These are phyloP conservation scores for Gallinago stenura DNA, from an alignment of 2,797 vertebrate species.

Conservation along the genomic window DNA sequence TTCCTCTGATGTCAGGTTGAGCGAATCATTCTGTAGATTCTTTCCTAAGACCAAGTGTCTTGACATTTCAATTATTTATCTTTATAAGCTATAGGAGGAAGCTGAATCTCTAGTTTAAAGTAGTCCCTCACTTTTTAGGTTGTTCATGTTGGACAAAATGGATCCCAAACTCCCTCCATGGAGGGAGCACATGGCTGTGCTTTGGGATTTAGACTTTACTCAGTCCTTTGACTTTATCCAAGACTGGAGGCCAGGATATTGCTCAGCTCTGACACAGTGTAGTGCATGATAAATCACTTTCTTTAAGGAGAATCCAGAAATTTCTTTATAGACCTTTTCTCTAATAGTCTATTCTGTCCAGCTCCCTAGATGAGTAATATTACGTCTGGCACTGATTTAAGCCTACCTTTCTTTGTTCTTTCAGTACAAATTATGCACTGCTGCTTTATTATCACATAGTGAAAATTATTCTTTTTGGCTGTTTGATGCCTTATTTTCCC, in stretches of 20 bases:
- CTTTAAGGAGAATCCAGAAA: not conserved
- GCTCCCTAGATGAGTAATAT: not conserved
- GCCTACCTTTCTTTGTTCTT: not conserved
- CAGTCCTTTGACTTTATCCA: not conserved
- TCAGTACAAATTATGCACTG: not conserved
- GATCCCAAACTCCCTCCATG: not conserved
- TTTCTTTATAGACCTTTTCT: not conserved
- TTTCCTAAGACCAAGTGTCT: not conserved
- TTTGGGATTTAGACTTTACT: not conserved
- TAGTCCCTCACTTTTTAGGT: not conserved
- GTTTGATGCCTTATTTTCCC: not conserved
- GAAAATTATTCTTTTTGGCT: not conserved
- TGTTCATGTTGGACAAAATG: not conserved
- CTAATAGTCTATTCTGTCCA: not conserved
- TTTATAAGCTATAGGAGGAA: not conserved
- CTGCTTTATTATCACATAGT: not conserved
- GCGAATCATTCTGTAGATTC: fast-evolving
- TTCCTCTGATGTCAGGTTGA: not conserved
- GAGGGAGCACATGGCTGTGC: not conserved
- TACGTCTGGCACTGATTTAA: not conserved
- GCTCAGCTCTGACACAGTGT: not conserved
- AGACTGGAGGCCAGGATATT: not conserved
- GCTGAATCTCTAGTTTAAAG: not conserved
- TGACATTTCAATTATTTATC: not conserved
- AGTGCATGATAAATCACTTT: not conserved